phyloP scores from a whole-genome alignment of 2,888 invertebrate genomes.

The Uropetala carovei region DNA sequence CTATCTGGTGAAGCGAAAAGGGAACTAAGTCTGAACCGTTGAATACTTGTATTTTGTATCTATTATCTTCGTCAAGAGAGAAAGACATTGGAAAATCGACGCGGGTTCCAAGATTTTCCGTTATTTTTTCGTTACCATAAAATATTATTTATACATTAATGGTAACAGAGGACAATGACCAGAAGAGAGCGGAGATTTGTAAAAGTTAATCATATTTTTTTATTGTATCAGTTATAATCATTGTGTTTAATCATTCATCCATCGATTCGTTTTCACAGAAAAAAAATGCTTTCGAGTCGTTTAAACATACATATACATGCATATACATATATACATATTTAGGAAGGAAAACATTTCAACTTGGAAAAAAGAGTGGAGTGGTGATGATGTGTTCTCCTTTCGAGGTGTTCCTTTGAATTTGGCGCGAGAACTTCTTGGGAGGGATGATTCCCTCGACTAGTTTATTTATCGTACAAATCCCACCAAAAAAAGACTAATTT shows the following conservation, averaged over 20 bases:
- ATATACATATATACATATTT: neutral
- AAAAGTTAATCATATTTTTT: slow-evolving; percentile 15
- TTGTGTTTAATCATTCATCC: neutral
- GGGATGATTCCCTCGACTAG: too few relatives aligned
- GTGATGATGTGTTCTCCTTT: too few relatives aligned
- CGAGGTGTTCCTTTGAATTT: too few relatives aligned
- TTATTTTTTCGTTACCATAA: neutral
- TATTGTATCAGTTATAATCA: slow-evolving; percentile 3
- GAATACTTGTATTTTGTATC: too few relatives aligned
- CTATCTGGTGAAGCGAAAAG: neutral
- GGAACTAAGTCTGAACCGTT: too few relatives aligned
- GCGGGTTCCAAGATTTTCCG: too few relatives aligned
- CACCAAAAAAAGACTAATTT: too few relatives aligned
- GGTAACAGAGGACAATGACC: neutral
- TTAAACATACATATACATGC: neutral
- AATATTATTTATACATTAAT: neutral
- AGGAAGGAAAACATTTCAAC: slow-evolving; percentile 9
- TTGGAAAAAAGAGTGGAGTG: slow-evolving; percentile 1
- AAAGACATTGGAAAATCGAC: too few relatives aligned
- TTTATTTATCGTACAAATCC: too few relatives aligned
- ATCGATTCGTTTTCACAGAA: slow-evolving; percentile 11
- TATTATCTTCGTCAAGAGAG: too few relatives aligned
- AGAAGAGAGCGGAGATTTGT: neutral
- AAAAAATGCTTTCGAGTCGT: slow-evolving; percentile 14
- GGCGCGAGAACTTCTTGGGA: too few relatives aligned